Percentiles rank a stretch among this genome's conserved stretches.
Conservation (phyloP, 1,140 invertebrate genomes). For the Zaprionus capensis region DNA sequence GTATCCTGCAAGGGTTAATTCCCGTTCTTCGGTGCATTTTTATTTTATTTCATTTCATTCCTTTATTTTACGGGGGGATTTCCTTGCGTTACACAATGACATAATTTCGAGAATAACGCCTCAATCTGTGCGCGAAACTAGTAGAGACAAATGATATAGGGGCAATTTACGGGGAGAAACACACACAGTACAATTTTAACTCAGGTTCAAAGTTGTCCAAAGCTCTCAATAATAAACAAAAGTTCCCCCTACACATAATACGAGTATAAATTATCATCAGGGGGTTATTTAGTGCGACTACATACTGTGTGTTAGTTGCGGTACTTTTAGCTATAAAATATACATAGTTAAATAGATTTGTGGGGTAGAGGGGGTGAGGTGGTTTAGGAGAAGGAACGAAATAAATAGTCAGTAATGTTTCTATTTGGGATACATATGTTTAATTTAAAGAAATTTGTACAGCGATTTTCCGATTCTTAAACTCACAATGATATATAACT, state of each 20-base stretch:
- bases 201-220: conserved; percentile 3
- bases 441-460: too few species aligned
- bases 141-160: not conserved
- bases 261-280: not conserved
- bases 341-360: too few species aligned
- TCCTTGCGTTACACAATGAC: not conserved
- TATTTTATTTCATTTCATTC: not conserved
- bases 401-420: too few species aligned
- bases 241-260: not conserved
- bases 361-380: too few species aligned
- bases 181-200: not conserved
- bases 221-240: not conserved
- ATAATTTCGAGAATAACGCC: conserved; percentile 7
- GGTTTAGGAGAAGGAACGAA: too few species aligned
- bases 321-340: too few species aligned
- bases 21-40: not conserved
- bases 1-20: conserved; percentile 11
- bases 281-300: not conserved
- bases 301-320: too few species aligned
- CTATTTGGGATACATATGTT: too few species aligned
- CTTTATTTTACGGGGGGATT: not conserved
- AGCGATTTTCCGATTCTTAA: too few species aligned
- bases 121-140: not conserved
- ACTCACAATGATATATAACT: too few species aligned
- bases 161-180: not conserved